These are phyloP conservation scores for Cheirogaleus major DNA, from an alignment of 2,797 vertebrate genomes.

Conservation along the genomic window DNA sequence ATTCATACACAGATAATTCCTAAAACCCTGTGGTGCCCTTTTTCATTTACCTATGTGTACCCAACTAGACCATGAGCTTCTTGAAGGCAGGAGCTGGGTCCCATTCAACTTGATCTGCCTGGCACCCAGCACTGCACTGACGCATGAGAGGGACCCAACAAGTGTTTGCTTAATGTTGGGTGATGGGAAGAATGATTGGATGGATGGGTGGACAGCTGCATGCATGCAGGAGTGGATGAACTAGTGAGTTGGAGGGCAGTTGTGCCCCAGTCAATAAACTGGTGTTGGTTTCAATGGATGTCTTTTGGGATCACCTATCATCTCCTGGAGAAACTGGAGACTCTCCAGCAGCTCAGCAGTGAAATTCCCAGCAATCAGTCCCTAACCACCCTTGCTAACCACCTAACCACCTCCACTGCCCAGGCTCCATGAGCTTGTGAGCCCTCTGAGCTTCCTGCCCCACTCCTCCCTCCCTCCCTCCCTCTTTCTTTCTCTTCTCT, in stretches of 20 bases:
- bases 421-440: neutral
- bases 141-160: neutral
- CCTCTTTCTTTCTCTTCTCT: too few species aligned
- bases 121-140: neutral
- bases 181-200: neutral
- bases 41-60: neutral
- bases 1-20: neutral
- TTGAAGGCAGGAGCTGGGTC: neutral
- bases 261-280: neutral
- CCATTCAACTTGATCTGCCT: neutral
- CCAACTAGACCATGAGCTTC: neutral
- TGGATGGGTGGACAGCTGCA: neutral
- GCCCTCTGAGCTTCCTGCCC: neutral
- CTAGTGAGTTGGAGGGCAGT: neutral
- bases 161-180: neutral
- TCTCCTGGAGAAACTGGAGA: neutral
- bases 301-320: neutral
- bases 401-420: neutral
- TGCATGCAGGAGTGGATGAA: neutral
- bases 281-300: neutral
- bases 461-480: too few species aligned
- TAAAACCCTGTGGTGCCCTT: neutral
- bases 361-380: neutral
- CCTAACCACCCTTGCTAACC: neutral
- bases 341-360: neutral